phyloP scores from a whole-genome alignment of 2,113 vertebrate genomes.

The Paedocypris sp. region DNA sequence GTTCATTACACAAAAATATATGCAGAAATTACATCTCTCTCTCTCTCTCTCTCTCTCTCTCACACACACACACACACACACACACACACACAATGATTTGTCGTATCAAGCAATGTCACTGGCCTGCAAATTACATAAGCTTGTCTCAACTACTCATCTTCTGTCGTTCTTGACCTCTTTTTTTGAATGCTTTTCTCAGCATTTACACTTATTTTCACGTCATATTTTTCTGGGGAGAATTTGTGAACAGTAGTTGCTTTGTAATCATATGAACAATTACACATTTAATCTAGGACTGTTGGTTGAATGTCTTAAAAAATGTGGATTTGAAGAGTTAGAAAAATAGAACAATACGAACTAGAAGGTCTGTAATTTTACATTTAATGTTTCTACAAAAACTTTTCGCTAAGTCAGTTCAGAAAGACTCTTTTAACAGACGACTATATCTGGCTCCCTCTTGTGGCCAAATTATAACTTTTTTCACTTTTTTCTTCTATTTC shows the following conservation, averaged over 20 bases:
- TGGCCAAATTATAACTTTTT: neutral
- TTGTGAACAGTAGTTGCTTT: neutral
- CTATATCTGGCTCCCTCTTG: neutral
- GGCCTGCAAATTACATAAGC: constrained; percentile 44
- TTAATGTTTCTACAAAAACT: too few species aligned
- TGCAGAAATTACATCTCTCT: too few species aligned
- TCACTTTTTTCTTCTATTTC: neutral
- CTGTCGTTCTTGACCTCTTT: neutral
- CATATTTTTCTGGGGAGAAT: neutral
- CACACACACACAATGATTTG: neutral
- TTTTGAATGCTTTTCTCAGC: neutral
- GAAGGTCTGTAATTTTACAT: too few species aligned
- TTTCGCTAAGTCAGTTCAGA: too few species aligned
- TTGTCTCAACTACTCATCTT: constrained; percentile 36
- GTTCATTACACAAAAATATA: too few species aligned
- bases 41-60: neutral
- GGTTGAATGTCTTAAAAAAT: too few species aligned
- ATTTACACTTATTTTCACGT: neutral
- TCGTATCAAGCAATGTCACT: constrained; percentile 8
- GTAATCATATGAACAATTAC: too few species aligned
- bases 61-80: neutral
- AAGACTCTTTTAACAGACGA: neutral
- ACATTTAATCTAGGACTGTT: too few species aligned
- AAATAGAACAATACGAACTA: too few species aligned
- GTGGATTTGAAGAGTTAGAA: too few species aligned